Evolutionary conservation across 2,888 invertebrate species (phyloP).

Genomic region (Apodemia mormo): DNA sequence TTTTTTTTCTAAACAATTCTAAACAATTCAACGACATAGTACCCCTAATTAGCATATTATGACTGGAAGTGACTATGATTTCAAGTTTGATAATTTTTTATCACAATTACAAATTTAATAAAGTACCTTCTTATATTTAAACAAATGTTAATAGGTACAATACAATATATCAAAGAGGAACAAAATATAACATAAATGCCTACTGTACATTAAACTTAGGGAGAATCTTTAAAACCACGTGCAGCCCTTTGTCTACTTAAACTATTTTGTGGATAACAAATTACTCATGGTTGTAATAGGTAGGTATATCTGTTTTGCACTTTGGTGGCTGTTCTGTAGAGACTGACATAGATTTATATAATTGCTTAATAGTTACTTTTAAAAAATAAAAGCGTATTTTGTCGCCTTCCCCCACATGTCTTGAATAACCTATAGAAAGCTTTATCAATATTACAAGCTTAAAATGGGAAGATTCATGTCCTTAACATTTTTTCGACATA

Average conservation of each 20-base stretch:
- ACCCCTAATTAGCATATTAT: conserved; percentile 78
- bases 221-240: conserved; percentile 47
- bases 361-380: conserved; percentile 48
- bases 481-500: background rate
- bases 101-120: conserved; percentile 74
- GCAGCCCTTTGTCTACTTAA: conserved; percentile 52
- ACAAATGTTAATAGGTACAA: conserved; percentile 54
- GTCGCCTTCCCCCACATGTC: conserved; percentile 84
- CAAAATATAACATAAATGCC: conserved; percentile 46
- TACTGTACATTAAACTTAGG: conserved; percentile 40
- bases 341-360: conserved; percentile 34
- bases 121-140: conserved; percentile 46
- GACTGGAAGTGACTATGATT: conserved; percentile 81
- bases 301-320: conserved; percentile 19
- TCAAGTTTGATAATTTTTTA: conserved; percentile 65
- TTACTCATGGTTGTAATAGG: conserved; percentile 30
- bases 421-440: conserved; percentile 51
- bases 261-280: conserved; percentile 30
- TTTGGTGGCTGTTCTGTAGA: conserved; percentile 27
- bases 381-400: conserved; percentile 85
- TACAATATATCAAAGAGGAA: conserved; percentile 59
- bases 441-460: conserved; percentile 42
- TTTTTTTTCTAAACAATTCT: conserved; percentile 46
- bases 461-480: conserved; percentile 4
- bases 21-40: conserved; percentile 60